A percentile compares a stretch with the other conserved stretches of the same genome.
Conservation (phyloP, 2,888 invertebrate genomes). For the Aphodius granarius region DNA sequence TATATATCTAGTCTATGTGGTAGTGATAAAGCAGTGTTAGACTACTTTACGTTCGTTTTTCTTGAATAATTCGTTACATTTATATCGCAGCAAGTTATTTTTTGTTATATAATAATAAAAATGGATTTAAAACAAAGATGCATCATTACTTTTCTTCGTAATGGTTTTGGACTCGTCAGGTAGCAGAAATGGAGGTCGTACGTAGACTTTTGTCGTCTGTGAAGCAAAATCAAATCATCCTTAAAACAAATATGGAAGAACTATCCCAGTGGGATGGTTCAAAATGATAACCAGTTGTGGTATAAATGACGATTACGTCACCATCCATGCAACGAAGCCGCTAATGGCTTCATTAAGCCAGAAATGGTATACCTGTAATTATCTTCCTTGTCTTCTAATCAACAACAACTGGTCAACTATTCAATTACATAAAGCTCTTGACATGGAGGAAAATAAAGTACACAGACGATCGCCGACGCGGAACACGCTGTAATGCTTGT, state of each 20-base stretch:
- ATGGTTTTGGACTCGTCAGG: too few species aligned
- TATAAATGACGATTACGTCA: neutral
- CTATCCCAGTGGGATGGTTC: neutral
- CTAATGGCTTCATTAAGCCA: constrained; percentile 12
- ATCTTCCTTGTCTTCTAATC: constrained; percentile 11
- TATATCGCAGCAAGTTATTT: too few species aligned
- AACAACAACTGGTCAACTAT: constrained; percentile 10
- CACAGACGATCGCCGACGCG: constrained; percentile 5
- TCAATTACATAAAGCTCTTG: constrained; percentile 5
- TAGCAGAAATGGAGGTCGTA: too few species aligned
- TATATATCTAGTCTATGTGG: too few species aligned
- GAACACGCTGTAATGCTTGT: constrained; percentile 13
- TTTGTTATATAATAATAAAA: too few species aligned
- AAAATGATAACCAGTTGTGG: neutral
- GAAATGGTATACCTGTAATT: neutral
- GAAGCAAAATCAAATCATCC: neutral
- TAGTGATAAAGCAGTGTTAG: too few species aligned
- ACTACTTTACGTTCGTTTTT: too few species aligned
- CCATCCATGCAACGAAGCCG: neutral
- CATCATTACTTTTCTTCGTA: too few species aligned
- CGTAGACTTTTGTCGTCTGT: too few species aligned
- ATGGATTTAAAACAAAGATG: too few species aligned
- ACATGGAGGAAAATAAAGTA: constrained; percentile 6
- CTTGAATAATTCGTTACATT: too few species aligned
- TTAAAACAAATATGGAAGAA: neutral